phyloP scores from a whole-genome alignment of 2,797 vertebrate species.

The Acipenser transmontanus region DNA sequence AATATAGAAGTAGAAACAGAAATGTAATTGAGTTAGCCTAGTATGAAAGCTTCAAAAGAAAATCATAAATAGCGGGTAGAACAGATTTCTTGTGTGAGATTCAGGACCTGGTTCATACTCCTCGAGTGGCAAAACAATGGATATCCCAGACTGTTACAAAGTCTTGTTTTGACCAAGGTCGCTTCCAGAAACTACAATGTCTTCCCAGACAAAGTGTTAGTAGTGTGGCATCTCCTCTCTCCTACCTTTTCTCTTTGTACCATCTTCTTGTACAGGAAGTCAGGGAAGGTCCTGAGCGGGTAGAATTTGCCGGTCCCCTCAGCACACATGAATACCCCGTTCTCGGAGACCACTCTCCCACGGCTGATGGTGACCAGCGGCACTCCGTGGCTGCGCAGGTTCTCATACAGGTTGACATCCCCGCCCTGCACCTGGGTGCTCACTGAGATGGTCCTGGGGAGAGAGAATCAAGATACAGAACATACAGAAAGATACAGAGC shows the following conservation, averaged over 20 bases:
- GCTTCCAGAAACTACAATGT: too few relatives aligned
- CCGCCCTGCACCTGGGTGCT: constrained; percentile 88
- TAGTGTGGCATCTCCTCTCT: too few relatives aligned
- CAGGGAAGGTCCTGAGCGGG: constrained; percentile 87
- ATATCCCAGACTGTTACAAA: too few relatives aligned
- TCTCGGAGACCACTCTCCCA: constrained; percentile 88
- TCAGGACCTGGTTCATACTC: too few relatives aligned
- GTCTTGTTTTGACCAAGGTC: too few relatives aligned
- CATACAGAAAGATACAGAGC: too few relatives aligned
- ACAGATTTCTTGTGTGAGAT: too few relatives aligned
- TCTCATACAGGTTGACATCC: constrained; percentile 88
- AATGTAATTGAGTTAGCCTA: too few relatives aligned
- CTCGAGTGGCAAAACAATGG: too few relatives aligned
- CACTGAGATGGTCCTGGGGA: constrained; percentile 79
- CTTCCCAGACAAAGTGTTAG: background rate
- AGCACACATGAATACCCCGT: constrained; percentile 87
- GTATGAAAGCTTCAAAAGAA: too few relatives aligned
- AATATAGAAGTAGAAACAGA: too few relatives aligned
- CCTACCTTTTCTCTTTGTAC: constrained; percentile 93
- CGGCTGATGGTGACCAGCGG: constrained; percentile 91
- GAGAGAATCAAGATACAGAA: background rate
- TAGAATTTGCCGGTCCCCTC: constrained; percentile 92
- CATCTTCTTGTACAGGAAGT: constrained; percentile 95
- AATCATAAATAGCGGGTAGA: too few relatives aligned
- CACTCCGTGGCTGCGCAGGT: constrained; percentile 85